A percentile compares a stretch with the other conserved stretches of the same genome.
Conservation (phyloP, 1,140 invertebrate species). For the Brachionus rubens region DNA sequence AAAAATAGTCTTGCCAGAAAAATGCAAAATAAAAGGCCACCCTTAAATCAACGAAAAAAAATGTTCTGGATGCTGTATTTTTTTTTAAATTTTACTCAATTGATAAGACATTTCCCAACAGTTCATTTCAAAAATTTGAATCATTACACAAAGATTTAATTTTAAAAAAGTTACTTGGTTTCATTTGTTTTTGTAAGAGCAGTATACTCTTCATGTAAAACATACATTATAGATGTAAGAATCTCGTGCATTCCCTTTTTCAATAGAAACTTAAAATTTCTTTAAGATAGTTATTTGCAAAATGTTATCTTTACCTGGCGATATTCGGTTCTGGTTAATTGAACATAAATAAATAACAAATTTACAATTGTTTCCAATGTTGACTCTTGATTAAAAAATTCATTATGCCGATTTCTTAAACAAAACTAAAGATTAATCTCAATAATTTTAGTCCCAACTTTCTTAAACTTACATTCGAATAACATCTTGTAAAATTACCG, state of each 20-base stretch:
- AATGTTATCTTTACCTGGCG: constrained; percentile 18
- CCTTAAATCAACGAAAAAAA: no score
- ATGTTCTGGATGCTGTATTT: no score
- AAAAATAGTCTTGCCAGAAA: no score
- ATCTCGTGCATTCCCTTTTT: constrained; percentile 44
- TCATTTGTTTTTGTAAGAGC: background rate
- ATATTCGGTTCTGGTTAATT: constrained; percentile 40
- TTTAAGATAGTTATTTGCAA: background rate
- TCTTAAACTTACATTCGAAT: constrained; percentile 32
- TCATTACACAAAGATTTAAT: no score
- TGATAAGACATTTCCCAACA: no score
- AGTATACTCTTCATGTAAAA: constrained; percentile 35
- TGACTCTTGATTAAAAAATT: constrained; percentile 6
- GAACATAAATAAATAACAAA: constrained; percentile 41
- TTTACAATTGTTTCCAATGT: constrained; percentile 8
- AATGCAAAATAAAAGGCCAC: no score
- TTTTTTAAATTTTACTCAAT: no score
- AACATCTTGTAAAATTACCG: constrained; percentile 41
- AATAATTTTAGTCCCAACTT: background rate
- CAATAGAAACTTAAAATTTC: background rate
- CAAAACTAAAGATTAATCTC: background rate
- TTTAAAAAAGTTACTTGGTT: constrained; percentile 31
- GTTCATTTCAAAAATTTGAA: no score
- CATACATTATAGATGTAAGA: constrained; percentile 14
- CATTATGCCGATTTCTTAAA: constrained; percentile 23